Evolutionary conservation across 2,888 invertebrate genomes (phyloP), one percentile per base, ranked within the genome.

Genomic region (Leucophenga montana): DNA sequence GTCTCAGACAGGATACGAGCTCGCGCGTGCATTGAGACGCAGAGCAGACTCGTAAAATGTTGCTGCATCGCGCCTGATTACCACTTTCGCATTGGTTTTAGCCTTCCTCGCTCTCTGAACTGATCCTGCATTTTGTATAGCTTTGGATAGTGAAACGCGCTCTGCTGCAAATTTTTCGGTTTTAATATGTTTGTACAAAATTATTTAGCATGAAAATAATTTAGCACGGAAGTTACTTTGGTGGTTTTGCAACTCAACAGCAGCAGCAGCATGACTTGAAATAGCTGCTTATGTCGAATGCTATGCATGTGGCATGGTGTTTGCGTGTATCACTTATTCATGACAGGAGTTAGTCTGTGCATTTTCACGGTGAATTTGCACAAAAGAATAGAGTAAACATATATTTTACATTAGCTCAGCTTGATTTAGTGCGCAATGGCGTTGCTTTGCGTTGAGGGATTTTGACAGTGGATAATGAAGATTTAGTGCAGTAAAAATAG

Each of bases 281-380:
- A n/a, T n/a, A n/a, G n/a, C n/a, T n/a, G n/a, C n/a, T n/a, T n/a
- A n/a, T n/a, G n/a, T n/a, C n/a, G n/a, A n/a, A n/a, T n/a, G n/a
- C n/a, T n/a, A n/a, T n/a, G n/a, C n/a, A n/a, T n/a, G 27, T 56
- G 3, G 56, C 4, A 3, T 14, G 5, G 33, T 14, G 56, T 27
- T 46, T 8, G 39, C 14, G 20, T 66, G 69, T 39, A 39, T 74
- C 71, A 77, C 73, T 74, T 77, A 77, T 76, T 77, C 75, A 76
- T 75, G 74, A 70, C 74, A 74, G 71, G 75, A 73, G 73, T 75
- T 74, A 67, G 71, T 73, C 27, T 66, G 46, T 77, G 74, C 75
- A 76, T 77, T 76, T 76, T 74, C 75, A 73, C 73, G 66, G 57
- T 66, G 77, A 73, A 77, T 74, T 75, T 76, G 72, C 72, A 74